Evolutionary conservation across 2,888 invertebrate genomes (phyloP).

Genomic region (Gandaritis pyraliata): DNA sequence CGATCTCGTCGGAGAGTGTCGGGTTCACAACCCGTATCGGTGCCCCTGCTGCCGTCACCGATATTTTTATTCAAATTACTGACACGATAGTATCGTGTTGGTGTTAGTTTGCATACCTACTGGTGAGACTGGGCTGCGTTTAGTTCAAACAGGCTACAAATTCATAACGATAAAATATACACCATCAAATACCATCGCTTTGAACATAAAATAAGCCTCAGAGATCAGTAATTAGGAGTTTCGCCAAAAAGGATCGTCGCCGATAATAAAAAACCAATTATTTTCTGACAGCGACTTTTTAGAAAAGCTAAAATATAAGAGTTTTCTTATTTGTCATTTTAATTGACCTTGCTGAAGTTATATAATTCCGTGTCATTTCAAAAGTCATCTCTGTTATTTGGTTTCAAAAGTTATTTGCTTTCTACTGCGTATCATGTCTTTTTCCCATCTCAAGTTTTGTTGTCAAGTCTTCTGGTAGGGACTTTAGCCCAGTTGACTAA

Average conservation of each 20-base stretch:
- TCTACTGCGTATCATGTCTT: neutral
- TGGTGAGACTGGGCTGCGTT: no score
- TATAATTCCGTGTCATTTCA: neutral
- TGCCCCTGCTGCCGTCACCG: no score
- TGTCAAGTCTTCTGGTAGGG: conserved; percentile 2
- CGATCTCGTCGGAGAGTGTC: no score
- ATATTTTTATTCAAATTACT: no score
- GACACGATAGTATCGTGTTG: no score
- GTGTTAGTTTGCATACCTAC: no score
- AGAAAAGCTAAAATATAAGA: conserved; percentile 12
- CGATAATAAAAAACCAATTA: conserved; percentile 21
- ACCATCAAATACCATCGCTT: neutral
- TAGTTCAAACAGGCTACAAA: no score
- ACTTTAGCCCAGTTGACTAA: conserved; percentile 13
- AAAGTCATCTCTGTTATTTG: neutral
- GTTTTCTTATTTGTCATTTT: neutral
- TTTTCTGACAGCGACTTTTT: conserved; percentile 18
- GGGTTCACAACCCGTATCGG: no score
- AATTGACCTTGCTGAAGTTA: conserved; percentile 12
- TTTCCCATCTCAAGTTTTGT: neutral
- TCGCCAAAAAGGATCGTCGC: conserved; percentile 7
- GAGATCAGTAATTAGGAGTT: conserved; percentile 16
- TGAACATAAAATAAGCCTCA: neutral
- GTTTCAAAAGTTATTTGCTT: neutral
- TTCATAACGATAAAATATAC: no score